A percentile compares a stretch with the other conserved stretches of the same genome.
These are phyloP conservation scores for Falco punctatus DNA, from an alignment of 2,113 vertebrate genomes.

Conservation along the genomic window DNA sequence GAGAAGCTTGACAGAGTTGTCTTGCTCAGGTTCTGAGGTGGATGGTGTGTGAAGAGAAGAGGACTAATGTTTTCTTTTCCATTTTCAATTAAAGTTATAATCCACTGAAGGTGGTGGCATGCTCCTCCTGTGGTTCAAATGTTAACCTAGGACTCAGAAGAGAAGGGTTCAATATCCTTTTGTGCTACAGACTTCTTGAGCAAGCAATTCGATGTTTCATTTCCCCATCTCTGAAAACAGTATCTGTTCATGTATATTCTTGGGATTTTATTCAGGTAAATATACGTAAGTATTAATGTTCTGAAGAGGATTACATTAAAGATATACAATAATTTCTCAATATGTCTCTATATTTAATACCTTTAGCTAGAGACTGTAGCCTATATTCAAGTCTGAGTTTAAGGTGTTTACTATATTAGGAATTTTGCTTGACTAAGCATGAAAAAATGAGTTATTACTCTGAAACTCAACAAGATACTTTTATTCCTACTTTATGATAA, in stretches of 20 bases:
- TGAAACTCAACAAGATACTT: neutral
- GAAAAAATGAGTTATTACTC: neutral
- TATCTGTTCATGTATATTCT: neutral
- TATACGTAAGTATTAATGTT: neutral
- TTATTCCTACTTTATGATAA: neutral
- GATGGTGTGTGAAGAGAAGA: neutral
- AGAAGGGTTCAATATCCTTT: neutral
- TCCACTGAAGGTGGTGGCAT: neutral
- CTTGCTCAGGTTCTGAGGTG: neutral
- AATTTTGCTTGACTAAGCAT: neutral
- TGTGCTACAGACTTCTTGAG: neutral
- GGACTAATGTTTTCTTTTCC: neutral
- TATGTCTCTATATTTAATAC: neutral
- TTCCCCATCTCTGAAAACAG: neutral
- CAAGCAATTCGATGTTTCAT: neutral
- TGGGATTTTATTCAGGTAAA: neutral
- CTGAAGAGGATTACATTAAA: neutral
- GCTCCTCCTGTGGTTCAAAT: neutral
- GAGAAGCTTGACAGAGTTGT: neutral
- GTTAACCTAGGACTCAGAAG: neutral
- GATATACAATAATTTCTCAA: neutral
- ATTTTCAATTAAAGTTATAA: neutral
- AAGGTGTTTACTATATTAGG: neutral
- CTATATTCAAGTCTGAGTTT: neutral
- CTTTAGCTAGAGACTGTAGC: neutral